These are phyloP conservation scores for Hylia prasina DNA, from an alignment of 2,113 vertebrate genomes.

Conservation along the genomic window DNA sequence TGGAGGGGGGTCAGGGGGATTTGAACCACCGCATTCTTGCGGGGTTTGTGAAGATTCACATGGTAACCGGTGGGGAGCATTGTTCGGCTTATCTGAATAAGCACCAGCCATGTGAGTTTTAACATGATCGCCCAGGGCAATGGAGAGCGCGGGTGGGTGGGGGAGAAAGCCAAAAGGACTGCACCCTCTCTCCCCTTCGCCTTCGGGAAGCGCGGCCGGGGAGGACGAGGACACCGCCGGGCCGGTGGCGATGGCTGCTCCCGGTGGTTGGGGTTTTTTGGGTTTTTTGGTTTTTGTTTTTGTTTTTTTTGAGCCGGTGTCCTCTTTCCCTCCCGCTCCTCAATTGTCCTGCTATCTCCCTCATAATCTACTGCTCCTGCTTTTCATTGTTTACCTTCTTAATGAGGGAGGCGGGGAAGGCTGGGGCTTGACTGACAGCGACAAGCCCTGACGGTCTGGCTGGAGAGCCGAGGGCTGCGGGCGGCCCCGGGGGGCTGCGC, in stretches of 20 bases:
- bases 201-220: conserved; percentile 43
- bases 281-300: not conserved
- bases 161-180: conserved; percentile 75
- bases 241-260: not conserved
- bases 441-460: conserved; percentile 75
- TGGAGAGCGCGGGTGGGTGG: conserved; percentile 76
- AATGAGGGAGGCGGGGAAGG: conserved; percentile 96
- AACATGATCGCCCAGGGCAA: conserved; percentile 89
- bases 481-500: conserved; percentile 69
- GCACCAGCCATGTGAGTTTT: conserved; percentile 91
- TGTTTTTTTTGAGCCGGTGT: conserved; percentile 71
- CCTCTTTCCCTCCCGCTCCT: conserved; percentile 82
- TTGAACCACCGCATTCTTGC: conserved; percentile 98
- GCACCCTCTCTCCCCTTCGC: conserved; percentile 66
- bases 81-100: conserved; percentile 95
- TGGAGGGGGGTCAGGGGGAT: conserved; percentile 85
- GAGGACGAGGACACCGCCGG: not conserved
- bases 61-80: conserved; percentile 93
- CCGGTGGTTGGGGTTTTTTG: not conserved
- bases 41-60: conserved; percentile 93
- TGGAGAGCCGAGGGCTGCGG: conserved; percentile 78
- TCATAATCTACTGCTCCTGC: conserved; percentile 81
- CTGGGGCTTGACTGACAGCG: conserved; percentile 89
- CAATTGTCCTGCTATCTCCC: conserved; percentile 89
- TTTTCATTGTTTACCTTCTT: conserved; percentile 99